These are phyloP conservation scores for Hirtodrosophila trivittata DNA, from an alignment of 2,888 invertebrate species.

Conservation along the genomic window DNA sequence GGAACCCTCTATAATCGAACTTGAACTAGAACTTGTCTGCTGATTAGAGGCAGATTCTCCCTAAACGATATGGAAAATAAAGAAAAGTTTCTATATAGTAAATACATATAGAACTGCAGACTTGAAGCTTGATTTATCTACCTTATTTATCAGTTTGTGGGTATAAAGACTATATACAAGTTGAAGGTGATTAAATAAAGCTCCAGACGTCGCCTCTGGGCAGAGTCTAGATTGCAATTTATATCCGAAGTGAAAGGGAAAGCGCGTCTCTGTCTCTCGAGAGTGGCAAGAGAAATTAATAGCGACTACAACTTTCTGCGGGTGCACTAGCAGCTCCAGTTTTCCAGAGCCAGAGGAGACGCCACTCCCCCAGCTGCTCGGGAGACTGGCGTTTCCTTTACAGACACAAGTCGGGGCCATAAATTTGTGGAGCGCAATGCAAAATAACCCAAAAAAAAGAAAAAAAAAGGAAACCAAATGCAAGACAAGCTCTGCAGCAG, in stretches of 20 bases:
- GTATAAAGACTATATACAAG: too few species aligned
- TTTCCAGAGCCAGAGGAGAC: conserved; percentile 12
- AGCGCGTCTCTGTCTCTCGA: conserved; percentile 26
- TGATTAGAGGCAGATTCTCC: too few species aligned
- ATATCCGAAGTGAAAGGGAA: conserved; percentile 37
- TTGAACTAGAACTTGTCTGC: too few species aligned
- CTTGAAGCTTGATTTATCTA: too few species aligned
- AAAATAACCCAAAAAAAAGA: conserved; percentile 63
- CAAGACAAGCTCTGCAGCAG: conserved; percentile 56
- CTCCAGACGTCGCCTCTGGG: too few species aligned
- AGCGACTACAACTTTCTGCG: conserved; percentile 65
- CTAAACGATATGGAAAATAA: too few species aligned
- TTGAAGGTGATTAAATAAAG: too few species aligned
- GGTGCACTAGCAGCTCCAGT: conserved; percentile 39
- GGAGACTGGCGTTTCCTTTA: conserved; percentile 29
- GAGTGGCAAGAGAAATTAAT: conserved; percentile 59
- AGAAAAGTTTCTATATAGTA: too few species aligned
- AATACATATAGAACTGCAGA: too few species aligned
- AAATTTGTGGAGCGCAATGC: conserved; percentile 65
- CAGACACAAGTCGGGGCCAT: conserved; percentile 64
- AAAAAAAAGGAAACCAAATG: conserved; percentile 20
- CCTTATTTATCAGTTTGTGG: too few species aligned
- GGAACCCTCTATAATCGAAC: too few species aligned
- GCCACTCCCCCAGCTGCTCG: not conserved
- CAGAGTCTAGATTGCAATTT: too few species aligned